Conservation (phyloP, 2,888 invertebrate genomes). For the Zeuzera pyrina region DNA sequence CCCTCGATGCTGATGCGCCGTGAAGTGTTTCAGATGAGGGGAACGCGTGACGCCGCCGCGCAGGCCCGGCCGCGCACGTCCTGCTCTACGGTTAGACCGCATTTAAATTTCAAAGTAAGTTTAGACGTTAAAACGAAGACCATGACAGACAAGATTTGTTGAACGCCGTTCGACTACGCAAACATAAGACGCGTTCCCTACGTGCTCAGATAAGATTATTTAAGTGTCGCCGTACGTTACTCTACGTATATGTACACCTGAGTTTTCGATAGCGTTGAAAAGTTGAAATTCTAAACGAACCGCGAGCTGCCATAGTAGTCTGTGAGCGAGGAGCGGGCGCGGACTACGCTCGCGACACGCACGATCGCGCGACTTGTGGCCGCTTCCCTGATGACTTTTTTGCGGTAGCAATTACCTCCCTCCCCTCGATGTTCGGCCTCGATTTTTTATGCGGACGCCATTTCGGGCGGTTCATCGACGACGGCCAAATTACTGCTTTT, state of each 20-base stretch:
- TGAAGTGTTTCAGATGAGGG: conserved; percentile 20
- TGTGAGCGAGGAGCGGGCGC: neutral
- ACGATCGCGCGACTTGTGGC: conserved; percentile 12
- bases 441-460: conserved; percentile 5
- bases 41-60: conserved; percentile 11
- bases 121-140: conserved; percentile 9
- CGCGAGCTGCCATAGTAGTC: too few species aligned
- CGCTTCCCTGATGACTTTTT: conserved; percentile 18
- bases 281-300: too few species aligned
- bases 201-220: neutral
- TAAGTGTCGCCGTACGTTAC: neutral
- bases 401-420: conserved; percentile 1
- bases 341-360: conserved; percentile 15
- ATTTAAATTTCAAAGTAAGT: conserved; percentile 17
- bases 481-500: conserved; percentile 8
- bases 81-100: conserved; percentile 4
- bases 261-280: conserved; percentile 4
- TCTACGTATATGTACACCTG: too few species aligned
- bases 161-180: conserved; percentile 16
- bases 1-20: conserved; percentile 15
- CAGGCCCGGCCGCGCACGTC: conserved; percentile 4
- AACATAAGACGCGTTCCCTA: conserved; percentile 11
- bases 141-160: conserved; percentile 9
- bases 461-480: conserved; percentile 6
- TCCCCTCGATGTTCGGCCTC: conserved; percentile 5